A percentile compares a stretch with the other conserved stretches of the same genome.
Evolutionary conservation across 2,113 vertebrate species (phyloP).

Genomic region (Conger conger): DNA sequence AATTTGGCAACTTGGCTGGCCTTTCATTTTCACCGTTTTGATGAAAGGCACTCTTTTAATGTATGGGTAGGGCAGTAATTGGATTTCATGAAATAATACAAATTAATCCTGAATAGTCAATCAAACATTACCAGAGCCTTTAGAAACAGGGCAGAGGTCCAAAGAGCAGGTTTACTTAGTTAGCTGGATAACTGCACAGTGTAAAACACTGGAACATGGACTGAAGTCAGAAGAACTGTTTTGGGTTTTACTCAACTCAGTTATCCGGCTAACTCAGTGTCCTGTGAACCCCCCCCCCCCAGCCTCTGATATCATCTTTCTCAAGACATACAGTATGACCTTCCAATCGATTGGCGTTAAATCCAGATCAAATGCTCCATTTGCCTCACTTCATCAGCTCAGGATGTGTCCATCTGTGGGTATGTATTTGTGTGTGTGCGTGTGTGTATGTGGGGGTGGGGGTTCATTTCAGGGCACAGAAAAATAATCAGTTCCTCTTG

Average conservation of each 20-base stretch:
- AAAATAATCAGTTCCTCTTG: background rate
- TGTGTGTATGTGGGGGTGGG: background rate
- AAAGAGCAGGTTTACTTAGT: too few relatives aligned
- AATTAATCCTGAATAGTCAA: background rate
- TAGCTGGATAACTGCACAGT: too few relatives aligned
- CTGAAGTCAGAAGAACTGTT: too few relatives aligned
- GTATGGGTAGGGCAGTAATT: background rate
- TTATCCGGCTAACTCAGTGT: too few relatives aligned
- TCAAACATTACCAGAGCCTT: background rate
- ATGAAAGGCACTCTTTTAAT: background rate
- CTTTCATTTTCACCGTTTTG: background rate
- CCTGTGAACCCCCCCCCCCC: too few relatives aligned
- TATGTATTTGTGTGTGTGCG: too few relatives aligned
- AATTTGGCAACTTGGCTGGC: background rate
- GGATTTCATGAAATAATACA: background rate
- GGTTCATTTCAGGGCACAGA: background rate
- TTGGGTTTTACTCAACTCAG: too few relatives aligned
- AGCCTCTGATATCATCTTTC: background rate
- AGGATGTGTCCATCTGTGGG: background rate
- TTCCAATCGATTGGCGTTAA: background rate
- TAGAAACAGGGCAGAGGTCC: background rate
- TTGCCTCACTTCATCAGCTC: background rate
- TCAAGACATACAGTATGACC: background rate
- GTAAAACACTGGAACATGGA: too few relatives aligned
- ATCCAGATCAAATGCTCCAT: background rate